Conservation (phyloP, 1,140 invertebrate species). For the Orchesella cincta region DNA sequence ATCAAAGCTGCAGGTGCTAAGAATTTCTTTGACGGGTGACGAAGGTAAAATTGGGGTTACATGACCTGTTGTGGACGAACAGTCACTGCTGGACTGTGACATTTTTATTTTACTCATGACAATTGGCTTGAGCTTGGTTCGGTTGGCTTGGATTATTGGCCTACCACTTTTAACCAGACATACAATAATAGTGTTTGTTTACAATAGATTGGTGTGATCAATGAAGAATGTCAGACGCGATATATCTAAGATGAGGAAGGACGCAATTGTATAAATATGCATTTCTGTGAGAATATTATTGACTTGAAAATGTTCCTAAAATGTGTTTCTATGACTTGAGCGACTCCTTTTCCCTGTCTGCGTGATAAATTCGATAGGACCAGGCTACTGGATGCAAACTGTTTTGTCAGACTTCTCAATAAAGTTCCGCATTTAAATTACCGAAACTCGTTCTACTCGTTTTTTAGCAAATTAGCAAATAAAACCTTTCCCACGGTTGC, state of each 20-base stretch:
- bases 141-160: neutral
- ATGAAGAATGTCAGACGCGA: too few species aligned
- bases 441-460: neutral
- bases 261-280: too few species aligned
- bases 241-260: too few species aligned
- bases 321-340: slow-evolving; percentile 1
- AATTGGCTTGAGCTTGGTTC: too few species aligned
- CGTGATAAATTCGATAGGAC: neutral
- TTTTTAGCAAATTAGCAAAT: neutral
- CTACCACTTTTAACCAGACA: neutral
- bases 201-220: too few species aligned
- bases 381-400: neutral
- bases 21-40: too few species aligned
- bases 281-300: neutral
- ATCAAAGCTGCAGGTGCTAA: neutral
- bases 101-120: too few species aligned
- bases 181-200: neutral
- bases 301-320: neutral
- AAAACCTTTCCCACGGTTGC: slow-evolving; percentile 1
- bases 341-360: neutral
- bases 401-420: neutral
- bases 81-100: too few species aligned
- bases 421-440: neutral
- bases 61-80: too few species aligned
- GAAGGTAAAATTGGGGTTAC: too few species aligned